phyloP scores from a whole-genome alignment of 2,113 vertebrate genomes.

The Indicator indicator region DNA sequence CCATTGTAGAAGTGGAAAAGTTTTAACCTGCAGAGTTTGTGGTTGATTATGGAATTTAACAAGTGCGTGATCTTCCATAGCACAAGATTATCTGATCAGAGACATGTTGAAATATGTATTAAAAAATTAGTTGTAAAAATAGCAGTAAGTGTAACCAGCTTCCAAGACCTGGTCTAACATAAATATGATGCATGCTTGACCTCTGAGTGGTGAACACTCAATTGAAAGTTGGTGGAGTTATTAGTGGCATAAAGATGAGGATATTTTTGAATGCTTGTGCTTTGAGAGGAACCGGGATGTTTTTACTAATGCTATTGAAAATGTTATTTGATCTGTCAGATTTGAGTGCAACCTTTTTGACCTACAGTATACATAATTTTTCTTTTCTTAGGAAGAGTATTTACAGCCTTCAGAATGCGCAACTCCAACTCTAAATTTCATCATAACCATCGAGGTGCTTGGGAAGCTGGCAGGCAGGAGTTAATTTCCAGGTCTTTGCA shows the following conservation, averaged over 20 bases:
- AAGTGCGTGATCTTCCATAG: background rate
- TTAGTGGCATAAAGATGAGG: rapidly evolving
- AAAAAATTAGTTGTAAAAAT: background rate
- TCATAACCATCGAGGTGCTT: slow-evolving; percentile 65
- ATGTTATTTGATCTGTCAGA: background rate
- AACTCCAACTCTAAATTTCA: slow-evolving; percentile 64
- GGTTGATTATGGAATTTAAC: rapidly evolving
- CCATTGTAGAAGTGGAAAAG: background rate
- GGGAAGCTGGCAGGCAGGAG: slow-evolving; percentile 82
- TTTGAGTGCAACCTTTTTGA: background rate
- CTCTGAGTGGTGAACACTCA: background rate
- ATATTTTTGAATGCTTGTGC: background rate
- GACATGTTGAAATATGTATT: rapidly evolving
- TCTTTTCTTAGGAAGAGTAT: background rate
- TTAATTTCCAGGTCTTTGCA: slow-evolving; percentile 89
- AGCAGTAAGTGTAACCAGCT: rapidly evolving
- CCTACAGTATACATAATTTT: background rate
- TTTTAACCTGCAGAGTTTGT: background rate
- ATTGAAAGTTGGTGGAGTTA: background rate
- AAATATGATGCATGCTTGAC: rapidly evolving
- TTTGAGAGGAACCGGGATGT: background rate
- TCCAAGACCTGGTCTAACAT: background rate
- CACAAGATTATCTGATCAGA: rapidly evolving
- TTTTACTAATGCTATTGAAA: background rate
- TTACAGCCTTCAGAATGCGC: slow-evolving; percentile 57